phyloP scores from a whole-genome alignment of 2,113 vertebrate genomes.

The Corythoichthys intestinalis region DNA sequence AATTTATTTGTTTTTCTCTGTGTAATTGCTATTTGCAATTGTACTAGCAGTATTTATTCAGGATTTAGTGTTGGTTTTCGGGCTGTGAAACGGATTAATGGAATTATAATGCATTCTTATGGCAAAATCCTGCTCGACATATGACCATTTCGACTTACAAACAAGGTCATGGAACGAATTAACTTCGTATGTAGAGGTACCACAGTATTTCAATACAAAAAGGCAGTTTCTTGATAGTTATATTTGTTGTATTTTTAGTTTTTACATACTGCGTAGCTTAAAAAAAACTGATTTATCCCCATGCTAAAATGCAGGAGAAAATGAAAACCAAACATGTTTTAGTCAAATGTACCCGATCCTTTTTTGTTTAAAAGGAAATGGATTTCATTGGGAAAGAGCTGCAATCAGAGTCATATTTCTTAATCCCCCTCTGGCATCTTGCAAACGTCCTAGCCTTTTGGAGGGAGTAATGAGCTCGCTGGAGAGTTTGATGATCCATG shows the following conservation, averaged over 20 bases:
- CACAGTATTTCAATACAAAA: too few relatives aligned
- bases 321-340: constrained; percentile 20
- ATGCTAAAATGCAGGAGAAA: neutral
- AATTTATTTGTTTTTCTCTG: too few relatives aligned
- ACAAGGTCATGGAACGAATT: too few relatives aligned
- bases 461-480: constrained; percentile 71
- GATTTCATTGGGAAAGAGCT: constrained; percentile 47
- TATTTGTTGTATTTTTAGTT: neutral
- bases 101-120: too few relatives aligned
- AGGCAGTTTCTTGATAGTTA: too few relatives aligned
- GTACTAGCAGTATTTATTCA: too few relatives aligned
- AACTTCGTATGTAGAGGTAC: too few relatives aligned
- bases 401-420: constrained; percentile 63
- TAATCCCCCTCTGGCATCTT: constrained; percentile 61
- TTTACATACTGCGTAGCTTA: neutral
- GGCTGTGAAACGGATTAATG: too few relatives aligned
- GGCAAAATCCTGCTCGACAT: too few relatives aligned
- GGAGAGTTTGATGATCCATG: constrained; percentile 70
- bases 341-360: constrained; percentile 13
- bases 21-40: too few relatives aligned
- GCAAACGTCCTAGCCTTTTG: constrained; percentile 65
- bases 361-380: constrained; percentile 32
- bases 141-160: too few relatives aligned
- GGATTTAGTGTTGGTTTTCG: too few relatives aligned
- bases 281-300: neutral